These are phyloP conservation scores for Pterocles orientalis DNA, from an alignment of 2,113 vertebrate genomes.

Conservation along the genomic window DNA sequence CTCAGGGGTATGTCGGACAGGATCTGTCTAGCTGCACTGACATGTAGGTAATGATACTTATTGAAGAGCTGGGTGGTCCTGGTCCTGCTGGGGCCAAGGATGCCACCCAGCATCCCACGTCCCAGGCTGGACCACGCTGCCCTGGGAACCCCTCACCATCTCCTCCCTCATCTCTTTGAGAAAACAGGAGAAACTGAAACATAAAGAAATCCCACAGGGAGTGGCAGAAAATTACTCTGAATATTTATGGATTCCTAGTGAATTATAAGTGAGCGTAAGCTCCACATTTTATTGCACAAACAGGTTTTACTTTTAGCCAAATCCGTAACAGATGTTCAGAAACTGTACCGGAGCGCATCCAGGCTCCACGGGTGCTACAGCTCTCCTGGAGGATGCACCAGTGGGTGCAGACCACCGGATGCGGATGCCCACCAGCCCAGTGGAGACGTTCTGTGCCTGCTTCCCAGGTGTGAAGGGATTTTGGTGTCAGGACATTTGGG, in stretches of 20 bases:
- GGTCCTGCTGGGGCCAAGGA: not conserved
- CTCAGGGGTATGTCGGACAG: accelerated
- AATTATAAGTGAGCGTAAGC: accelerated
- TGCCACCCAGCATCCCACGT: not conserved
- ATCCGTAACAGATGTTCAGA: not conserved
- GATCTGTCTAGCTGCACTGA: not conserved
- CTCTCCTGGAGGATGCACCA: not conserved
- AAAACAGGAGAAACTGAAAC: not conserved
- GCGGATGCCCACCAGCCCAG: not conserved
- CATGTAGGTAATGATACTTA: accelerated
- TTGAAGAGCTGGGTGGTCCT: not conserved
- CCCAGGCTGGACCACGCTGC: not conserved
- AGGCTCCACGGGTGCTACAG: accelerated
- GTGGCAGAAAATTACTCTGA: accelerated
- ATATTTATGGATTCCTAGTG: not conserved
- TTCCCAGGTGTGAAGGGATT: not conserved
- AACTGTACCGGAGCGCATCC: accelerated
- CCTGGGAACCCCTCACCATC: not conserved
- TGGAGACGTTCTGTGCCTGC: not conserved
- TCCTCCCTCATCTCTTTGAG: not conserved
- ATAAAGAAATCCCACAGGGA: not conserved
- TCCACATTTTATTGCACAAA: not conserved
- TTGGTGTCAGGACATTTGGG: not conserved
- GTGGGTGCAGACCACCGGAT: not conserved
- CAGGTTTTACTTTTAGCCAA: not conserved